phyloP scores from a whole-genome alignment of 1,140 invertebrate genomes.

The Grapholita molesta region DNA sequence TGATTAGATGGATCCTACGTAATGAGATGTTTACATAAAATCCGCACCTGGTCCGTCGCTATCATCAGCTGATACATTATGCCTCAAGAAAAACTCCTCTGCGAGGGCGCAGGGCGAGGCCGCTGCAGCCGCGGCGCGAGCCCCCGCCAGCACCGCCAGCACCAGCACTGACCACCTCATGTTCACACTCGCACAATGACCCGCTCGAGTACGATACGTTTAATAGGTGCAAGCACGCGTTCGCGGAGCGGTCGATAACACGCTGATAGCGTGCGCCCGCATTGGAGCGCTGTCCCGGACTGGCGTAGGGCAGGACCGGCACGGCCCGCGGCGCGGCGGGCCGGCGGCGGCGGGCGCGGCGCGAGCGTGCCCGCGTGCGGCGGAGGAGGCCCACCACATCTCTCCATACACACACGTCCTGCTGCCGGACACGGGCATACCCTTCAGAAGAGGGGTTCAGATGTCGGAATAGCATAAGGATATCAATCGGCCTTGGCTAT shows the following conservation, averaged over 20 bases:
- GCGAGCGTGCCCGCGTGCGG: constrained; percentile 12
- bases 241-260: constrained; percentile 23
- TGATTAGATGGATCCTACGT: neutral
- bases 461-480: too few species aligned
- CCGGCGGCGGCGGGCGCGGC: constrained; percentile 1
- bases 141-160: constrained; percentile 42
- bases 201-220: constrained; percentile 40
- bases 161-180: constrained; percentile 67
- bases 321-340: neutral
- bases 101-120: constrained; percentile 46
- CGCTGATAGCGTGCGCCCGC: constrained; percentile 54
- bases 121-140: constrained; percentile 34
- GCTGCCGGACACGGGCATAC: neutral
- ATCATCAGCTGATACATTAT: constrained; percentile 70
- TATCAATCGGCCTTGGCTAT: too few species aligned
- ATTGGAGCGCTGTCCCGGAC: constrained; percentile 63
- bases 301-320: constrained; percentile 28
- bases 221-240: constrained; percentile 40
- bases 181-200: constrained; percentile 49
- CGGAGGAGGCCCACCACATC: constrained; percentile 29
- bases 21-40: constrained; percentile 38
- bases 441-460: too few species aligned
- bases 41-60: constrained; percentile 63
- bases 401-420: constrained; percentile 19
- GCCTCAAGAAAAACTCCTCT: constrained; percentile 57